Base-by-base conservation (phyloP, 2,113 vertebrate genomes). In the Ginglymostoma cirratum region DNA sequence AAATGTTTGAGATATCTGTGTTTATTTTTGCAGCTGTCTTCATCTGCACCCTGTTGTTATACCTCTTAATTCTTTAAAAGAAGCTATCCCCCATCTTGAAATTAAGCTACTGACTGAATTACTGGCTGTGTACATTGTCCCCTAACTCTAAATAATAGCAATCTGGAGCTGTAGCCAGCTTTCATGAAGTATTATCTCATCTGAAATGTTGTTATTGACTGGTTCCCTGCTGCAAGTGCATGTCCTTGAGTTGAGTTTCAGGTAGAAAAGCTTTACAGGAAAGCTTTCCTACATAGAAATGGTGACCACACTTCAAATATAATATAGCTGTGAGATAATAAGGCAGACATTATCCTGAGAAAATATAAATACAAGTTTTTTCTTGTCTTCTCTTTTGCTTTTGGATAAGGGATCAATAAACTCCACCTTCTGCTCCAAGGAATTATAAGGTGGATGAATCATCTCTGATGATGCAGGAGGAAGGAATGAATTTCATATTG, bases 41-140 rank as follows among this genome's bases (percentile, higher is more conserved):
- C 61, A 66, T n/a, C 89, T 93, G 89, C 30, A 92, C 52, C 87
- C 52, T 92, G 55, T 66, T 93, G 89, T 93, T 93, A 66, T 93
- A n/a, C 61, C n/a, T 92, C 61, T 15, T 8, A 42, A 6, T 34
- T 87, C 30, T 48, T n/a, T 93, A 38, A 38, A 92, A 92, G 30
- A 66, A 92, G 66, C 48, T 55, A 38, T 34, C 87, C 12, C 55
- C 27, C 55, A 92, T 61, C 34, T 65, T n/a, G 87, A 90, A 90
- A 90, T 12, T 38, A 42, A 83, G 55, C 34, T n/a, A 66, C 55
- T 21, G 12, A 34, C 30, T 66, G 30, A 92, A 92, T 66, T 92
- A n/a, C 89, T 92, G 34, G 89, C 6, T 92, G 89, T 23, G 61
- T 66, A 61, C 30, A 66, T n/a, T 92, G 17, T 92, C 55, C 19